phyloP scores from a whole-genome alignment of 2,888 invertebrate species.

The Nemotelus pantherinus region DNA sequence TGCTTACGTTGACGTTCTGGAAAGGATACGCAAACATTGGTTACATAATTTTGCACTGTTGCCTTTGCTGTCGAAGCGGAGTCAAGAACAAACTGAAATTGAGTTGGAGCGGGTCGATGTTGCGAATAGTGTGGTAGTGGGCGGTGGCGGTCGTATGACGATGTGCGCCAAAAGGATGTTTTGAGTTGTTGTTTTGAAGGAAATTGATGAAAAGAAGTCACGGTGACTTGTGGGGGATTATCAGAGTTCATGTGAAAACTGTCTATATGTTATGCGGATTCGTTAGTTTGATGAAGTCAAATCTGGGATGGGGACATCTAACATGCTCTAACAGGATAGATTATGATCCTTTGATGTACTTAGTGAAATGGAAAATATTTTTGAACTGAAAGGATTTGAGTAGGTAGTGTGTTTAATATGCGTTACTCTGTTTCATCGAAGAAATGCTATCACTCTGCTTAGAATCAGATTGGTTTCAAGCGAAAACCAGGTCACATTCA shows the following conservation, averaged over 20 bases:
- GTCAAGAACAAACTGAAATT: constrained; percentile 16
- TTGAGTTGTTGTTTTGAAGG: no score
- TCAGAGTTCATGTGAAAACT: background rate
- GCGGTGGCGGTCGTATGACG: background rate
- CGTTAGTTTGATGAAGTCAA: constrained; percentile 1
- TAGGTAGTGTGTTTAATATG: no score
- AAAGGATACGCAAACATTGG: constrained; percentile 45
- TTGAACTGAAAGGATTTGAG: no score
- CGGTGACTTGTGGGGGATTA: no score
- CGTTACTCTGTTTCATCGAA: no score
- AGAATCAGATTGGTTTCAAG: no score
- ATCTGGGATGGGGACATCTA: background rate
- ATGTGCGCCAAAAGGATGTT: constrained; percentile 24
- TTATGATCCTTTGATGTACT: no score
- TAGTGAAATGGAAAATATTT: no score
- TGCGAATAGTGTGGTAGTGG: background rate
- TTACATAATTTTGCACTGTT: constrained; percentile 39
- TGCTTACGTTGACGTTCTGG: constrained; percentile 43
- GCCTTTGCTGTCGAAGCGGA: constrained; percentile 21
- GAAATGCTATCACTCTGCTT: no score
- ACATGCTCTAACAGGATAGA: background rate
- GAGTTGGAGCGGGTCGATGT: constrained; percentile 6
- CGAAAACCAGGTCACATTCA: no score
- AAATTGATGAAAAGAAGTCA: no score
- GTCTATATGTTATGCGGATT: background rate